Evolutionary conservation across 2,797 vertebrate genomes (phyloP), one percentile per base, ranked within the genome.

Genomic region (Enteromius radiatus): DNA sequence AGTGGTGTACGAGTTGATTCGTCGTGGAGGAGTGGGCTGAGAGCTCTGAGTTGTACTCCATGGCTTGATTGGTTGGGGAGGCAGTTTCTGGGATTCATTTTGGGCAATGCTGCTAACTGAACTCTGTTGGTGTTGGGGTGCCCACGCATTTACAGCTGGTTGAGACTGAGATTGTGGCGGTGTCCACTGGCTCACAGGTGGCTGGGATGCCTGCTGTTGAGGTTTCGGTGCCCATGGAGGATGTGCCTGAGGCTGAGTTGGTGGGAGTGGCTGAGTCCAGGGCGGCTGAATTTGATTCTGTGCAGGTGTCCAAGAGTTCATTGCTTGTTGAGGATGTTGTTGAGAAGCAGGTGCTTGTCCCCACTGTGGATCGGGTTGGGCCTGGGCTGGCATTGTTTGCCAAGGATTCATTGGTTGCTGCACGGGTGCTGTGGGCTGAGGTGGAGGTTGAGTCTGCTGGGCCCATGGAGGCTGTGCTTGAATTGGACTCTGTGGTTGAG

Each of bases 41-140:
- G 75, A 38, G 49, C 45, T 88, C 84, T 93, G 92, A 59, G 89
- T 86, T 65, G 90, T 73, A 38, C 87, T 90, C 94, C 93, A 94
- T 33, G 88, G 93, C 92, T 91, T 94, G 86, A 85, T 95, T 90
- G 91, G 94, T 59, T 89, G 90, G 2, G 26, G 92, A 65, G 88
- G 82, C 23, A 71, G 49, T 43, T 85, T 87, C 26, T 88, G 78
- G 83, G 90, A 92, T 74, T 91, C 87, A 76, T 86, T 84, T 41
- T 91, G 92, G 61, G 91, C 89, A 63, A 89, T 70, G 63, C 90
- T 89, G 86, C 92, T 95, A 63, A 86, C 84, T 86, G 94, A 90
- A 52, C 91, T 86, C 82, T 94, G 95, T 36, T 95, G 94, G 33
- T 95, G 91, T 87, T 92, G 95, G 81, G 92, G 85, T 69, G 85